Conservation (phyloP, 2,113 vertebrate genomes). For the Willisornis vidua region DNA sequence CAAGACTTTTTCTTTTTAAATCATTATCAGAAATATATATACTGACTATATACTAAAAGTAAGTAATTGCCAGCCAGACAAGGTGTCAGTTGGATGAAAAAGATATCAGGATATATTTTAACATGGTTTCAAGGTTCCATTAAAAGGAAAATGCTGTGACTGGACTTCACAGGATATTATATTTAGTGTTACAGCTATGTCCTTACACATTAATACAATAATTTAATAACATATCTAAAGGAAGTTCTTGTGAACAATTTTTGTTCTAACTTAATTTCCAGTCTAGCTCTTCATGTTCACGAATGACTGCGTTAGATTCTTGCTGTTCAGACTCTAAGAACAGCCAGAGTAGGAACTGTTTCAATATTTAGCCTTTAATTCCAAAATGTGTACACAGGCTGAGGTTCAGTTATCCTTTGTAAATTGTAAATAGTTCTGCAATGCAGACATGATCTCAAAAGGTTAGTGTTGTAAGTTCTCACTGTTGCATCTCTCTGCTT, state of each 20-base stretch:
- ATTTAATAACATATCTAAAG: not conserved
- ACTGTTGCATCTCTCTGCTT: not conserved
- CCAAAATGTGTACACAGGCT: not conserved
- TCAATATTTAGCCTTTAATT: not conserved
- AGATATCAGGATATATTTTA: not conserved
- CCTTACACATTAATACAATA: not conserved
- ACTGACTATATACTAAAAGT: not conserved
- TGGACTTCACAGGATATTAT: not conserved
- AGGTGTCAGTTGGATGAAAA: not conserved
- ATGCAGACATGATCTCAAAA: conserved; percentile 14
- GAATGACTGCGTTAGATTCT: not conserved
- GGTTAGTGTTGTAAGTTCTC: not conserved
- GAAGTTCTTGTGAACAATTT: not conserved
- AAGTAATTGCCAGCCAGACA: not conserved
- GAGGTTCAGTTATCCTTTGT: not conserved
- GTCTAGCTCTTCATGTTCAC: not conserved
- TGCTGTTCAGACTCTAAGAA: not conserved
- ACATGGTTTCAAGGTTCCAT: not conserved
- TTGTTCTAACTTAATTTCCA: not conserved
- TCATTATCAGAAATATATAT: not conserved
- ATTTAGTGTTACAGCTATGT: not conserved
- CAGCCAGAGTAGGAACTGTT: not conserved
- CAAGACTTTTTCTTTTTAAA: not conserved
- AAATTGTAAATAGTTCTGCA: not conserved
- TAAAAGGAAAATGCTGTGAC: not conserved